Percentiles rank a stretch among this genome's conserved stretches.
Conservation (phyloP, 2,797 vertebrate species). For the Trachops cirrhosus region DNA sequence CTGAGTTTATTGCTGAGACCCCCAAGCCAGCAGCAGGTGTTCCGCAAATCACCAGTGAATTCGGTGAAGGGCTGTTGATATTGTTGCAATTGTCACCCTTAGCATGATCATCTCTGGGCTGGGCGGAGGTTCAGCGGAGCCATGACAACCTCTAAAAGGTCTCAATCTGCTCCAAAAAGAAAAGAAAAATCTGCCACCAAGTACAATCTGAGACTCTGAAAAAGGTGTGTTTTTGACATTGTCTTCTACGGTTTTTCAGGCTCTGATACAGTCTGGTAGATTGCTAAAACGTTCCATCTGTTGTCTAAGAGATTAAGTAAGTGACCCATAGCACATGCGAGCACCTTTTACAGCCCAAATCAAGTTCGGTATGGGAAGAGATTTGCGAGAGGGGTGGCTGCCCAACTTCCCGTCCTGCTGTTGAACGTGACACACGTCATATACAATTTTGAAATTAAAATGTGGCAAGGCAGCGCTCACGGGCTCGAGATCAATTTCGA, state of each 20-base stretch:
- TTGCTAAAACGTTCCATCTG: background rate
- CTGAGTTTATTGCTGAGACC: background rate
- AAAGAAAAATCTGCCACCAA: background rate
- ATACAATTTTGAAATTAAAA: background rate
- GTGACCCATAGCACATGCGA: rapidly evolving
- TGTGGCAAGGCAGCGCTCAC: background rate
- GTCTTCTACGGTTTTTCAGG: background rate
- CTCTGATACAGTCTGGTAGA: background rate
- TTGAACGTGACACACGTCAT: rapidly evolving
- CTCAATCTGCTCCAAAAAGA: background rate
- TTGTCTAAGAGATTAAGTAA: background rate
- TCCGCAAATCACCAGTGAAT: too few species aligned
- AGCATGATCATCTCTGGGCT: background rate
- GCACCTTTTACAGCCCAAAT: background rate
- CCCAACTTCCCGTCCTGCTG: background rate
- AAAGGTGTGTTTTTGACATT: background rate
- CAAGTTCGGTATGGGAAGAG: background rate
- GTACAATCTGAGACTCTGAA: background rate
- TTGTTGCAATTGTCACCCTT: too few species aligned
- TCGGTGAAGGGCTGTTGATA: background rate
- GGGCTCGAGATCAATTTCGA: background rate
- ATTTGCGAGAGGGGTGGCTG: background rate
- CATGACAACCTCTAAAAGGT: background rate
- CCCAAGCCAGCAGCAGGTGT: background rate
- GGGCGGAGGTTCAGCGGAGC: background rate